A percentile compares a stretch with the other conserved stretches of the same genome.
phyloP scores from a whole-genome alignment of 2,888 invertebrate genomes.

The Oconnorella tubifera region DNA sequence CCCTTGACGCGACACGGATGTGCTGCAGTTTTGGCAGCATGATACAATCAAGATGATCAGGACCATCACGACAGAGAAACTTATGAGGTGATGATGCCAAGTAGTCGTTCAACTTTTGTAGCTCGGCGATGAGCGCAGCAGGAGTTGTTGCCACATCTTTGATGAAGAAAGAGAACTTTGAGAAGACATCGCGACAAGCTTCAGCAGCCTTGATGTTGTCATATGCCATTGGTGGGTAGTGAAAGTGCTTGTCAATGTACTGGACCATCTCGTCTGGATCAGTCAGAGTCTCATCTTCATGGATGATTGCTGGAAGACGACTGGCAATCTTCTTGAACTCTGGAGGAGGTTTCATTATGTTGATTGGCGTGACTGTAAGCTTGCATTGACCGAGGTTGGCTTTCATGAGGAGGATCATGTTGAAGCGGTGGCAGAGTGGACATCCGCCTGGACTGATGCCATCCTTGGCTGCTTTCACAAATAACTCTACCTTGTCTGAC shows the following conservation, averaged over 20 bases:
- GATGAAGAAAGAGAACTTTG: constrained; percentile 60
- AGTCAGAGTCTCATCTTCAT: constrained; percentile 50
- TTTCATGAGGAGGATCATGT: constrained; percentile 59
- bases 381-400: constrained; percentile 51
- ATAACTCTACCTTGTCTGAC: constrained; percentile 51
- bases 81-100: constrained; percentile 45
- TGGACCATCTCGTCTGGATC: constrained; percentile 60
- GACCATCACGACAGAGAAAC: constrained; percentile 55
- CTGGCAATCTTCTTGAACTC: constrained; percentile 56
- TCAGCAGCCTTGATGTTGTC: constrained; percentile 55
- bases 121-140: constrained; percentile 55
- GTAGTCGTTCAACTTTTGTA: constrained; percentile 56
- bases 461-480: constrained; percentile 60
- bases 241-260: constrained; percentile 58
- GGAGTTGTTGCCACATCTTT: constrained; percentile 59
- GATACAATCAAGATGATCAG: constrained; percentile 59
- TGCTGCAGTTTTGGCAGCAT: constrained; percentile 61
- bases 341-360: constrained; percentile 57
- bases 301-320: constrained; percentile 51
- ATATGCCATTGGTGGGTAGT: constrained; percentile 51
- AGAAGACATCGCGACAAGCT: constrained; percentile 57
- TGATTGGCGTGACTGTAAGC: constrained; percentile 59
- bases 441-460: constrained; percentile 59
- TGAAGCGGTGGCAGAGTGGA: constrained; percentile 60
- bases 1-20: constrained; percentile 58